Conservation (phyloP, 2,797 vertebrate species). For the Helarctos malayanus region DNA sequence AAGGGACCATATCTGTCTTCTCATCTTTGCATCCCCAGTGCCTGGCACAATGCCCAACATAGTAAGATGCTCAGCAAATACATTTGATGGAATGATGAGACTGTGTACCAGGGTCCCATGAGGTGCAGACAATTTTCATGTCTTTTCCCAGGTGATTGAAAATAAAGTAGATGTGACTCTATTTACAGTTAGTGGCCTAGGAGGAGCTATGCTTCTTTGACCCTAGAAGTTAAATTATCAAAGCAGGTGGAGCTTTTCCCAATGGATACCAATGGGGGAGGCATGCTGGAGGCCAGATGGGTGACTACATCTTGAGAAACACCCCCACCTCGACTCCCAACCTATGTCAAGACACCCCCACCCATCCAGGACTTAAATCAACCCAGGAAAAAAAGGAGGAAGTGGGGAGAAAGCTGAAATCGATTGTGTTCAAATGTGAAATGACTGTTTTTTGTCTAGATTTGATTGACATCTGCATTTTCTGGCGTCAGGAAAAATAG, state of each 20-base stretch:
- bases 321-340: background rate
- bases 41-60: background rate
- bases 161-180: background rate
- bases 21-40: background rate
- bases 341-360: background rate
- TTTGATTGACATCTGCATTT: slow-evolving; percentile 26
- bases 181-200: background rate
- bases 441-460: background rate
- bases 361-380: background rate
- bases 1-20: background rate
- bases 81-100: background rate
- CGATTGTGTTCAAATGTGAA: background rate
- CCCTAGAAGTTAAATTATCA: background rate
- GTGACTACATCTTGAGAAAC: background rate
- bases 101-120: background rate
- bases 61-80: background rate
- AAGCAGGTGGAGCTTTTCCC: background rate
- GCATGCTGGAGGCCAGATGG: background rate
- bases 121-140: background rate
- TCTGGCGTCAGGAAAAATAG: background rate
- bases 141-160: slow-evolving; percentile 9
- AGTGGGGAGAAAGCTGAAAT: background rate
- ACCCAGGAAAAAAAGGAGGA: background rate
- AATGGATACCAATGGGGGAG: too few relatives aligned
- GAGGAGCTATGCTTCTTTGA: background rate